These are phyloP conservation scores for Acanthisitta chloris DNA, from an alignment of 2,113 vertebrate genomes.

Conservation along the genomic window DNA sequence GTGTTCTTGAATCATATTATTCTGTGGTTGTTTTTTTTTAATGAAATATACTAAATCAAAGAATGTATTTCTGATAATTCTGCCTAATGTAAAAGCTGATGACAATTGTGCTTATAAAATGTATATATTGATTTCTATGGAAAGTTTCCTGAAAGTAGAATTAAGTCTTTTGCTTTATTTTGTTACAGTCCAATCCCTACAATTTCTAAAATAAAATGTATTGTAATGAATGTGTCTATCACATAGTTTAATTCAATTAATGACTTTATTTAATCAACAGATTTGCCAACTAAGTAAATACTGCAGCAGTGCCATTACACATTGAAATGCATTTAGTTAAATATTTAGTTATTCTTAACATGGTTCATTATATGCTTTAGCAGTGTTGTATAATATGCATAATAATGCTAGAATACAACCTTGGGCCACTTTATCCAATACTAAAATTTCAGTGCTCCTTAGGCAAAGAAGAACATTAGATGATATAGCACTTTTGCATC, in stretches of 20 bases:
- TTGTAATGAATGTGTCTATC: neutral
- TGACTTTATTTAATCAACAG: slow-evolving; percentile 20
- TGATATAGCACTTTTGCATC: neutral
- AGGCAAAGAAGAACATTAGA: neutral
- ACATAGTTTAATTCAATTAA: slow-evolving; percentile 30
- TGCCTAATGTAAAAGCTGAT: neutral
- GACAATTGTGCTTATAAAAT: neutral
- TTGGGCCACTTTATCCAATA: neutral
- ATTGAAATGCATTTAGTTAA: slow-evolving; percentile 50
- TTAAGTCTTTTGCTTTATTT: neutral
- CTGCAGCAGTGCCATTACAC: neutral
- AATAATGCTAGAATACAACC: slow-evolving; percentile 20
- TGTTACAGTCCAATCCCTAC: neutral
- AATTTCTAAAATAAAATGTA: neutral
- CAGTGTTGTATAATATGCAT: slow-evolving; percentile 7
- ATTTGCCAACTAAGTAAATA: slow-evolving; percentile 28
- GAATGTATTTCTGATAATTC: neutral
- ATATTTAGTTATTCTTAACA: slow-evolving; percentile 53
- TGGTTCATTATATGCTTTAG: slow-evolving; percentile 36
- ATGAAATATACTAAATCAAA: neutral
- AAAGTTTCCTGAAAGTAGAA: neutral
- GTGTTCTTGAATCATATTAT: neutral
- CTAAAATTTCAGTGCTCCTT: slow-evolving; percentile 1
- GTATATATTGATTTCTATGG: neutral
- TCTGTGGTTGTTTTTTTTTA: neutral